phyloP scores from a whole-genome alignment of 2,888 invertebrate genomes.

The Vanessa cardui region DNA sequence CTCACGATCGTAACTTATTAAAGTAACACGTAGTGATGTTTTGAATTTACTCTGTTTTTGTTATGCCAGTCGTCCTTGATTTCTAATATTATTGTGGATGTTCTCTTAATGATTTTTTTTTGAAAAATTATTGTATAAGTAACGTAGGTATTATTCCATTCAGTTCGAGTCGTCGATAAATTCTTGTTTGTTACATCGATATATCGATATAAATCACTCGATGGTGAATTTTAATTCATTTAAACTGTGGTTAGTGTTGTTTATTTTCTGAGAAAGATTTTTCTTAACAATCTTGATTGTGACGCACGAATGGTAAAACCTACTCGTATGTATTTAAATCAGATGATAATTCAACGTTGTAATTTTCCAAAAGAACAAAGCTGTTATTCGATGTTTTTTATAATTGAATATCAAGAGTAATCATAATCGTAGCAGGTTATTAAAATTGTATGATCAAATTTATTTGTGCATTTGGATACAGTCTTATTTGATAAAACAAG shows the following conservation, averaged over 20 bases:
- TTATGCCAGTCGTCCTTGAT: too few relatives aligned
- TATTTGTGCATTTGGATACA: too few relatives aligned
- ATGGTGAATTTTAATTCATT: conserved; percentile 13
- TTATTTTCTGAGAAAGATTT: conserved; percentile 28
- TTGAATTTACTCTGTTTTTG: too few relatives aligned
- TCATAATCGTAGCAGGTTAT: neutral
- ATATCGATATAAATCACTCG: too few relatives aligned
- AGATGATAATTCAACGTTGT: conserved; percentile 24
- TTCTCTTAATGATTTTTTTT: too few relatives aligned
- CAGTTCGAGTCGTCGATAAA: neutral
- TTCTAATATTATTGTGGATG: too few relatives aligned
- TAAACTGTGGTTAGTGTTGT: conserved; percentile 23
- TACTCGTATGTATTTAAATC: conserved; percentile 28
- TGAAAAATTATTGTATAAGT: too few relatives aligned
- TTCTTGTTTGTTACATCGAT: neutral
- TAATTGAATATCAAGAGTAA: neutral
- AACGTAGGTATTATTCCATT: too few relatives aligned
- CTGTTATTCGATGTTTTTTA: neutral
- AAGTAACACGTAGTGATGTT: too few relatives aligned
- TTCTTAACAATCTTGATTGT: conserved; percentile 20
- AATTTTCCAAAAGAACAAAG: conserved; percentile 33
- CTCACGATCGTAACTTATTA: too few relatives aligned
- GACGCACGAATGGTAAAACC: conserved; percentile 33
- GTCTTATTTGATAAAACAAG: too few relatives aligned
- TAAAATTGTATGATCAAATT: too few relatives aligned